A percentile compares a stretch with the other conserved stretches of the same genome.
phyloP scores from a whole-genome alignment of 1,140 invertebrate genomes.

The Tyrophagus putrescentiae region DNA sequence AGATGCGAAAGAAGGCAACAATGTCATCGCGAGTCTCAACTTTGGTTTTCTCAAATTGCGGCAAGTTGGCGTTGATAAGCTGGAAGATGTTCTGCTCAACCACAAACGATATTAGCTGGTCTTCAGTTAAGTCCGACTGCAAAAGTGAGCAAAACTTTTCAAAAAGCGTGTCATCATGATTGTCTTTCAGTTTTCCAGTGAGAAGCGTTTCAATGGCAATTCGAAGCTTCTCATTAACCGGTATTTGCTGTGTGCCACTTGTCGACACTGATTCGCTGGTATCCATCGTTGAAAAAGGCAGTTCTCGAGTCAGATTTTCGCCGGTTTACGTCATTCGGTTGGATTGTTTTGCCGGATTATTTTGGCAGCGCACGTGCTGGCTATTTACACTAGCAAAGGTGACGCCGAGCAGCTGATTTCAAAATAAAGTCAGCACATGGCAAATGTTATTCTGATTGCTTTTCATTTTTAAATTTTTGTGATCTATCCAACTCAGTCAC shows the following conservation, averaged over 20 bases:
- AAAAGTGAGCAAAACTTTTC: slow-evolving; percentile 14
- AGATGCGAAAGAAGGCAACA: not conserved
- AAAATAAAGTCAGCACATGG: no score
- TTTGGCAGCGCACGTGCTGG: no score
- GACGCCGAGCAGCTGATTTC: no score
- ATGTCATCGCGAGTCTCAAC: not conserved
- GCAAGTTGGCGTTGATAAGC: not conserved
- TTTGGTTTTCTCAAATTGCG: not conserved
- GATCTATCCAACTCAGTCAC: no score
- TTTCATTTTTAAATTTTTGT: no score
- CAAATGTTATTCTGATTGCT: no score
- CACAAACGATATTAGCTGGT: not conserved
- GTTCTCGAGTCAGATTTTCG: not conserved
- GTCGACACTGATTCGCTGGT: not conserved
- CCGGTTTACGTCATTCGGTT: not conserved
- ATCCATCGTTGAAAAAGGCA: not conserved
- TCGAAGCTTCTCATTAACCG: not conserved
- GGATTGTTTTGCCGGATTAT: no score
- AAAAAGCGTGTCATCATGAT: slow-evolving; percentile 12
- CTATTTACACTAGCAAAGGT: no score
- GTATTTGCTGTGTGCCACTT: not conserved
- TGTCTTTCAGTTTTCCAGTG: not conserved
- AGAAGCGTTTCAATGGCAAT: not conserved
- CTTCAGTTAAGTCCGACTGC: not conserved
- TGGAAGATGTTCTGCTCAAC: not conserved